phyloP scores from a whole-genome alignment of 2,113 vertebrate species.

The Oryzias woworae region DNA sequence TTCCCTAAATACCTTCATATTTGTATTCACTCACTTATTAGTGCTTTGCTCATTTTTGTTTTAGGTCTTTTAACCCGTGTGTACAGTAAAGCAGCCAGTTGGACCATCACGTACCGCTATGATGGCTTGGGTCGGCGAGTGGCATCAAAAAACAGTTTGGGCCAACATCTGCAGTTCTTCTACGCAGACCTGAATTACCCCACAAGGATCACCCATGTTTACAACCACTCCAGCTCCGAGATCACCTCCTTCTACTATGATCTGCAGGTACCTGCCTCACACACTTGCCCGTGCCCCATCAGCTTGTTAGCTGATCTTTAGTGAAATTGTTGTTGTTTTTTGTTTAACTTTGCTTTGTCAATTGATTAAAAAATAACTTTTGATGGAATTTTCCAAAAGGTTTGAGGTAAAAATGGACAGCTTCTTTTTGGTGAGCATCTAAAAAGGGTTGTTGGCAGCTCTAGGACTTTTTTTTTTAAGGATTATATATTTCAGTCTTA shows the following conservation, averaged over 20 bases:
- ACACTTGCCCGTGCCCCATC: neutral
- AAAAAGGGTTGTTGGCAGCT: too few species aligned
- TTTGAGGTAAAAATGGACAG: too few species aligned
- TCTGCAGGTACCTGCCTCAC: constrained; percentile 76
- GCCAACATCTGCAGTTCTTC: constrained; percentile 97
- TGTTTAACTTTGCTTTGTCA: too few species aligned
- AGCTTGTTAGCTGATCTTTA: too few species aligned
- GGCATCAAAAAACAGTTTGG: constrained; percentile 91
- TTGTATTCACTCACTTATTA: too few species aligned
- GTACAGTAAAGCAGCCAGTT: constrained; percentile 95
- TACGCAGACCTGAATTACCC: constrained; percentile 96
- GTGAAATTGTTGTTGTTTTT: too few species aligned
- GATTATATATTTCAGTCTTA: too few species aligned
- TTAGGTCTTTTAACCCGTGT: constrained; percentile 88
- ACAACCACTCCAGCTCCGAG: constrained; percentile 98
- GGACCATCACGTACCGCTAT: constrained; percentile 96
- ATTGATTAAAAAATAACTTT: too few species aligned
- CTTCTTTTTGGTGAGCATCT: too few species aligned
- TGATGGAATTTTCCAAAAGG: too few species aligned
- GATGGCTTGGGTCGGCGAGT: constrained; percentile 93
- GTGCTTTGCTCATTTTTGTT: neutral
- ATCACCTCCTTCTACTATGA: constrained; percentile 98
- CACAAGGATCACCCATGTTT: constrained; percentile 95
- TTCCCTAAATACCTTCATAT: too few species aligned
- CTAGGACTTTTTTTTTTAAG: too few species aligned